Percentiles rank a stretch among this genome's conserved stretches.
These are phyloP conservation scores for Brachionus sp. DNA, from an alignment of 1,140 invertebrate genomes.

Conservation along the genomic window DNA sequence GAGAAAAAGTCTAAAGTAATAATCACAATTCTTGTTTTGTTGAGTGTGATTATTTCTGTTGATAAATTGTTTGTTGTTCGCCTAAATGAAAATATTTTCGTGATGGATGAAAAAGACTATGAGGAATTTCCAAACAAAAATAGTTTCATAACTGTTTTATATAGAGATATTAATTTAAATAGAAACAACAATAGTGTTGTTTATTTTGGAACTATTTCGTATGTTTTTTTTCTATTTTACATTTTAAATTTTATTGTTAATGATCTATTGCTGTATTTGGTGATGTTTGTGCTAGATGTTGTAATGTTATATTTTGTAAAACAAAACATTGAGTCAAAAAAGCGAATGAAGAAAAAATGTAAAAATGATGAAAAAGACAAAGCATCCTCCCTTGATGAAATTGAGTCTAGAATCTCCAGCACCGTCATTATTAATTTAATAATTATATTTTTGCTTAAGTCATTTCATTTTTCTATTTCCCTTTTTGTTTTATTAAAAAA, in stretches of 20 bases:
- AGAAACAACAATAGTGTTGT: neutral
- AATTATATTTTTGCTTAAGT: neutral
- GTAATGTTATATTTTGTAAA: neutral
- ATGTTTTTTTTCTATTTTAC: neutral
- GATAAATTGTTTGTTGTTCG: slow-evolving; percentile 5
- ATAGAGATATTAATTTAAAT: neutral
- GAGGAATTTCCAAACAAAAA: slow-evolving; percentile 14
- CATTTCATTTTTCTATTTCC: neutral
- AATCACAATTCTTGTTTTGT: neutral
- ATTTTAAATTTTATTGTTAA: neutral
- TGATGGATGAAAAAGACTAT: neutral
- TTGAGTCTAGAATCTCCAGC: neutral
- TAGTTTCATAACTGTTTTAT: neutral
- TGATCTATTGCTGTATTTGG: neutral
- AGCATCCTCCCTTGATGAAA: neutral
- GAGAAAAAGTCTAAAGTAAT: neutral
- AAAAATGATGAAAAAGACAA: neutral
- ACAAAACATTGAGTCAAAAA: neutral
- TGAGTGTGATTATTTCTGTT: neutral
- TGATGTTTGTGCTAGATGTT: neutral
- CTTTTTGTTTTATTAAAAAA: neutral
- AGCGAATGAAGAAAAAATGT: neutral
- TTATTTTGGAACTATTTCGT: neutral
- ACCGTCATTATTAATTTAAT: neutral
- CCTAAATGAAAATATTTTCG: neutral